phyloP scores from a whole-genome alignment of 2,113 vertebrate species.

The Phaethon lepturus region DNA sequence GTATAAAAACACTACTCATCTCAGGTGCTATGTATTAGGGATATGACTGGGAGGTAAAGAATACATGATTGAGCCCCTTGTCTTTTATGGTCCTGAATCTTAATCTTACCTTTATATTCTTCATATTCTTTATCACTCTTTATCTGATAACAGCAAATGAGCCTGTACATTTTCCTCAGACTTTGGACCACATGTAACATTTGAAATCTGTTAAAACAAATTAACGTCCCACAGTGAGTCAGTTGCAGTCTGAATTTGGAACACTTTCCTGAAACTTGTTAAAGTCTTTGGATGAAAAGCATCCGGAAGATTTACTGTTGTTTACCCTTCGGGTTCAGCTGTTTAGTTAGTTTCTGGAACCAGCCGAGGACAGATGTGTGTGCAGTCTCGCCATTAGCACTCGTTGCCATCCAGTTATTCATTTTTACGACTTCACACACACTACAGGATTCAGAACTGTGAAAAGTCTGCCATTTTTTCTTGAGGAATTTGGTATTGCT shows the following conservation, averaged over 20 bases:
- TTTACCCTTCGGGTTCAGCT: neutral
- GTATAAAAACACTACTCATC: neutral
- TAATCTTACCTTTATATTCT: neutral
- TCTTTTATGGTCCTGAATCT: neutral
- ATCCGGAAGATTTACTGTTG: neutral
- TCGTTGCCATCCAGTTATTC: neutral
- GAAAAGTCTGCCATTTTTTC: neutral
- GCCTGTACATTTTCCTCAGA: neutral
- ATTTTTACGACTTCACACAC: neutral
- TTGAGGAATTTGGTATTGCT: neutral
- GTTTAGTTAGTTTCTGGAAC: constrained; percentile 17
- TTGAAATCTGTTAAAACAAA: neutral
- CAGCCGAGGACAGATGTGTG: neutral
- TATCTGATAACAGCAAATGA: neutral
- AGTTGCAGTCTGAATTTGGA: neutral
- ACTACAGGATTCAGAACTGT: neutral
- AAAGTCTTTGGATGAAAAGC: neutral
- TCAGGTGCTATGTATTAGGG: neutral
- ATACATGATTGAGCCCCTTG: neutral
- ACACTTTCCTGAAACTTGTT: neutral
- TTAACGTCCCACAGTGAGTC: neutral
- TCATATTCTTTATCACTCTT: neutral
- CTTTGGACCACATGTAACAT: neutral
- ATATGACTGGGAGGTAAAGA: neutral
- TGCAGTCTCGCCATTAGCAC: neutral